Evolutionary conservation across 2,113 vertebrate species (phyloP), one percentile per base, ranked within the genome.

Genomic region (Astatotilapia flaviijosephi): DNA sequence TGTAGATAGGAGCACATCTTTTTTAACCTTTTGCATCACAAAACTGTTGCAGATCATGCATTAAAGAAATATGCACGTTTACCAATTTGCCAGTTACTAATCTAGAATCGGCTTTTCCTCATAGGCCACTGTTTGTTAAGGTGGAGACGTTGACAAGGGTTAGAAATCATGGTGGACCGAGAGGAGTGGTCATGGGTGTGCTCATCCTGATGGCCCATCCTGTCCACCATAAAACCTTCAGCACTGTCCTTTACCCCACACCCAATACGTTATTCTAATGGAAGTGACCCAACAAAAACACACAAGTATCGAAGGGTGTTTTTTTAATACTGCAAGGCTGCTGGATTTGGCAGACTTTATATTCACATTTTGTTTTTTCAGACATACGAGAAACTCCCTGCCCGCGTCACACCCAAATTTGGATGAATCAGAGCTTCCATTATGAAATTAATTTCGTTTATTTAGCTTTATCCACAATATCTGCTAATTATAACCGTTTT

Each of bases 181-280:
- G 86, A 86, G 53, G 89, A 53, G 88, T 33, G 88, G 70, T 84
- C 56, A 65, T 37, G 88, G 88, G 89, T 51, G 90, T 85, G 82
- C 68, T 83, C 81, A 84, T 90, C 93, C 91, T 90, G 85, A 86
- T 53, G 81, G 60, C 83, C 80, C 89, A 85, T 92, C 92, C 92
- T 89, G 89, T 91, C 88, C 85, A 11, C 83, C 73, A 85, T 95
- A 92, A 94, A 94, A 65, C 86, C 86, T 45, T 95, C 91, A 83
- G 77, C 92, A 21, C 42, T 31, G 56, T 45, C 28, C 87, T 56
- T 21, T 3, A 47, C 75, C 82, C 91, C 88, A 83, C 92, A 79
- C 92, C 93, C 92, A 83, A 11, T 83, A 82, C 53, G 9, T 40
- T 85, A 86, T 83, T 84, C 54, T 35, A 31, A 7, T 85, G 81